Evolutionary conservation across 2,888 invertebrate genomes (phyloP), one percentile per base, ranked within the genome.

Genomic region (Scelioninae gen. 2): DNA sequence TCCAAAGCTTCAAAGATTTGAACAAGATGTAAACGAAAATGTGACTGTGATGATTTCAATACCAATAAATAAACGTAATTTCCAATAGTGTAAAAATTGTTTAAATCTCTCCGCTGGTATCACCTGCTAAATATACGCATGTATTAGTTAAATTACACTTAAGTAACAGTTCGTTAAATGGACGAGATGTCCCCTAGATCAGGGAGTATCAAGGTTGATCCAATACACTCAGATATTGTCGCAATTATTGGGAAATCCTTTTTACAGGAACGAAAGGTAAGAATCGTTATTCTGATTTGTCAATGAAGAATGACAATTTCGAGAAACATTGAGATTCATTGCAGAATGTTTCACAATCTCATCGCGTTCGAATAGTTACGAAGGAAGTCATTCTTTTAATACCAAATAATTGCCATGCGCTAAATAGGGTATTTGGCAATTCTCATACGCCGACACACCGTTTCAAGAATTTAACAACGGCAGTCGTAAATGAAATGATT

Each of bases 191-290:
- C 76, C 73, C 76, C 74, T 63, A 69, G 76, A 72, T 71, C 79
- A 77, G 79, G 78, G 77, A 75, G 77, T 73, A 78, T 78, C 83
- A 83, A 83, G 83, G 82, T 80, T 80, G 78, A 81, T 81, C 76
- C 76, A 80, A 81, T 82, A 78, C 76, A 74, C 58, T 68, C 72
- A 61, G 69, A 71, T 77, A 77, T 77, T 79, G 78, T 75, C 72
- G 75, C 75, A 78, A 39, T 74, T 71, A 67, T 74, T 16, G 74
- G 70, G 70, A 74, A 74, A 74, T 74, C 74, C 74, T 65, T 74
- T 65, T 74, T 74, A 74, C 57, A 67, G 67, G 48, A 74, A 70
- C 16, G 43, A 55, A 65, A 69, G 52, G 16, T 53, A 35, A 19
- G 16, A 22, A 52, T 60, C 19, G 31, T 53, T 64, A 35, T 43